Evolutionary conservation across 2,113 vertebrate genomes (phyloP).

Genomic region (Paradoxurus hermaphroditus): DNA sequence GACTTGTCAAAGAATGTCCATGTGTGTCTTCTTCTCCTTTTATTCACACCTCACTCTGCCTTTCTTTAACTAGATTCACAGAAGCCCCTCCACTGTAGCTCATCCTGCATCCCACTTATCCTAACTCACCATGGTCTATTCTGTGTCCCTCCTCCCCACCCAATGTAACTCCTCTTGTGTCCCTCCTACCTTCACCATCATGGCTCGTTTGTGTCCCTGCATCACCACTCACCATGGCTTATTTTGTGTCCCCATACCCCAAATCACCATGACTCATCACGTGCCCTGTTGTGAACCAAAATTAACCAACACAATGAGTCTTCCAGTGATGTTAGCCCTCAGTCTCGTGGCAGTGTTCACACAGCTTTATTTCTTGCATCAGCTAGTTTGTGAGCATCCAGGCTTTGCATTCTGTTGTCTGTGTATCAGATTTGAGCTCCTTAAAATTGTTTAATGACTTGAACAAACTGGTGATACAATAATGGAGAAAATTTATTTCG

Average conservation of each 20-base stretch:
- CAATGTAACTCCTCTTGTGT: neutral
- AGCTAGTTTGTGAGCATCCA: neutral
- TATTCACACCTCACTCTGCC: neutral
- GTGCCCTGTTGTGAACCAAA: neutral
- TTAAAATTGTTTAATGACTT: neutral
- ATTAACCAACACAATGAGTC: neutral
- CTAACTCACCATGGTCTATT: neutral
- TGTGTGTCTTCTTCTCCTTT: neutral
- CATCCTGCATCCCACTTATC: neutral
- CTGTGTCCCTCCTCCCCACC: neutral
- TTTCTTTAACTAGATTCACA: no score
- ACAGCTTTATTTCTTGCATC: neutral
- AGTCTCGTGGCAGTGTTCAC: neutral
- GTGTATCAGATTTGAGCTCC: neutral
- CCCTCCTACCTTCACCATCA: neutral
- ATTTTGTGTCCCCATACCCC: neutral
- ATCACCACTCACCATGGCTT: neutral
- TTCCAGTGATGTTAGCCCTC: neutral
- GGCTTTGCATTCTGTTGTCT: neutral
- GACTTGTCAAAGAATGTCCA: no score
- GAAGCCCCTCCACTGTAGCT: rapidly evolving
- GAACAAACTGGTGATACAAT: neutral
- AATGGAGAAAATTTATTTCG: neutral
- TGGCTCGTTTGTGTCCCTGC: neutral
- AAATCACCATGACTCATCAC: neutral